Conservation (phyloP, 2,113 vertebrate species). For the Equus przewalskii region DNA sequence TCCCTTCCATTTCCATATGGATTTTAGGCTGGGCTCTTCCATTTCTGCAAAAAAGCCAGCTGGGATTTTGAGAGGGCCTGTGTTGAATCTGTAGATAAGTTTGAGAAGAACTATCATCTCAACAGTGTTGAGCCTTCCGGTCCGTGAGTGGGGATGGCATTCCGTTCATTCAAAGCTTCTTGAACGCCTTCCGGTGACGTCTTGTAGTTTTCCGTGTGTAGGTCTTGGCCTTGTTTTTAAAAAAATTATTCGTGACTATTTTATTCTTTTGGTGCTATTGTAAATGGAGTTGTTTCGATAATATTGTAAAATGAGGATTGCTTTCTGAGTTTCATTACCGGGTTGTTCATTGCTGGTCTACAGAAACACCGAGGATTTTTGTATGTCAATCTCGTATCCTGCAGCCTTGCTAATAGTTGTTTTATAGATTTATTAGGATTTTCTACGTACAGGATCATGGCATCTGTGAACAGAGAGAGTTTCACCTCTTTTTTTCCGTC, state of each 20-base stretch:
- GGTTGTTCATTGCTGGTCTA: neutral
- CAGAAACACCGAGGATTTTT: neutral
- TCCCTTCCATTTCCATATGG: neutral
- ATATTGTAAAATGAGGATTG: no score
- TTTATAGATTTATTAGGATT: neutral
- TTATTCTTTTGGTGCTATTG: neutral
- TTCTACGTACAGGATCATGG: neutral
- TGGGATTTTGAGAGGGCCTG: neutral
- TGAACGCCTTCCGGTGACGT: neutral
- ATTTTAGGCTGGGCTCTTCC: neutral
- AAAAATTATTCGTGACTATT: neutral
- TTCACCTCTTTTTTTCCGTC: neutral
- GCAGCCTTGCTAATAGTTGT: neutral
- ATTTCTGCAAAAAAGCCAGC: neutral
- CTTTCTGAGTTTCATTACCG: neutral
- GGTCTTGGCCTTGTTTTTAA: neutral
- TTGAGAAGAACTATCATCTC: neutral
- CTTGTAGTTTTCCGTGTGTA: neutral
- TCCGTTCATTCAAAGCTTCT: no score
- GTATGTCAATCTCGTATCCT: neutral
- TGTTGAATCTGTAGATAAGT: neutral
- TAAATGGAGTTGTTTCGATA: neutral
- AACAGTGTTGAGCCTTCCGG: neutral
- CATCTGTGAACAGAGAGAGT: neutral
- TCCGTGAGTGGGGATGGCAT: neutral